phyloP scores from a whole-genome alignment of 2,113 vertebrate species.

The Echinops telfairi region DNA sequence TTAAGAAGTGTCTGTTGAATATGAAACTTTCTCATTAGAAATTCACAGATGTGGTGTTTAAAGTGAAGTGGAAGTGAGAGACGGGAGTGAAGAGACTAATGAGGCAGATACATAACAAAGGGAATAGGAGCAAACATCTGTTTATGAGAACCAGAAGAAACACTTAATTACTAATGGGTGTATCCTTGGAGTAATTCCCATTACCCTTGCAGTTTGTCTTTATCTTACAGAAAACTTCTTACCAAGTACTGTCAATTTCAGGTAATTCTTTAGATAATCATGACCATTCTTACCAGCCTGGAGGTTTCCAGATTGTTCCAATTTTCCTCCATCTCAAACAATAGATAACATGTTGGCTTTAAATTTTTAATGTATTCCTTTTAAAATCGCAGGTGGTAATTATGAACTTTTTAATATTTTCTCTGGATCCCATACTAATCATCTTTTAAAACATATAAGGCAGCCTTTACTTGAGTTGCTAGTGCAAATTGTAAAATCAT shows the following conservation, averaged over 20 bases:
- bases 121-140: constrained; percentile 32
- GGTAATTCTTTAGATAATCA: background rate
- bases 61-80: constrained; percentile 49
- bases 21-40: constrained; percentile 34
- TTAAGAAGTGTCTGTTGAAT: constrained; percentile 5
- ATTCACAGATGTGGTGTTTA: constrained; percentile 46
- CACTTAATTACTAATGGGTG: background rate
- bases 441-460: background rate
- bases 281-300: background rate
- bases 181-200: background rate
- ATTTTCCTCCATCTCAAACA: background rate
- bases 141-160: constrained; percentile 34
- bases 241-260: constrained; percentile 32
- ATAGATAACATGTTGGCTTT: background rate
- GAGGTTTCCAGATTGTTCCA: background rate
- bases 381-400: background rate
- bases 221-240: constrained; percentile 30
- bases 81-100: constrained; percentile 46
- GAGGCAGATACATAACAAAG: constrained; percentile 28
- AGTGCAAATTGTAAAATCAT: background rate
- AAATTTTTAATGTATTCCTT: constrained; percentile 20
- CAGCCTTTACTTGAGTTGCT: background rate
- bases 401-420: constrained; percentile 5
- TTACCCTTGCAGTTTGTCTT: constrained; percentile 41
- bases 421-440: background rate